These are phyloP conservation scores for Melospiza georgiana DNA, from an alignment of 2,113 vertebrate genomes.

Conservation along the genomic window DNA sequence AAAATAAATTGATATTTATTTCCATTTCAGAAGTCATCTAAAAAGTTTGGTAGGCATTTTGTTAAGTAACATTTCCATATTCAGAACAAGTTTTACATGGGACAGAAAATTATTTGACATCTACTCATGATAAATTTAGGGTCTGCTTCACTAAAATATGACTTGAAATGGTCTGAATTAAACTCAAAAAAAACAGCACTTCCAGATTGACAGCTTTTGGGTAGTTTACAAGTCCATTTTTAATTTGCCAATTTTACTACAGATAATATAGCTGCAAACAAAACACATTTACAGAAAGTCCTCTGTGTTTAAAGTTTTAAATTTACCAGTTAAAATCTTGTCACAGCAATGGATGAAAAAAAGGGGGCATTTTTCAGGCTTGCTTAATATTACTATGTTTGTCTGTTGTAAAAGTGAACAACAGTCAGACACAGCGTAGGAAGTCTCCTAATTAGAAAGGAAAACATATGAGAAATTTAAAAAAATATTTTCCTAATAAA, in stretches of 20 bases:
- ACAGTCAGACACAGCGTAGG: neutral
- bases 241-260: constrained; percentile 63
- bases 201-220: constrained; percentile 19
- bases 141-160: constrained; percentile 28
- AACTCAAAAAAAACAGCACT: neutral
- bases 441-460: neutral
- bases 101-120: constrained; percentile 4
- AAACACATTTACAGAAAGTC: constrained; percentile 60
- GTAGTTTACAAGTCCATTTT: constrained; percentile 61
- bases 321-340: constrained; percentile 31
- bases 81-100: neutral
- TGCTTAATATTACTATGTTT: constrained; percentile 22
- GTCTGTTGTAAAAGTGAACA: constrained; percentile 11
- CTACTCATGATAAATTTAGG: constrained; percentile 4
- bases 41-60: neutral
- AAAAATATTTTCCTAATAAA: constrained; percentile 19
- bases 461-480: neutral
- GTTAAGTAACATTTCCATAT: neutral
- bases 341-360: constrained; percentile 1
- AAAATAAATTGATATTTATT: neutral
- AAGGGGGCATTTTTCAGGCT: constrained; percentile 50
- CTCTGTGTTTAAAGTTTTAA: constrained; percentile 66
- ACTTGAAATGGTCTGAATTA: constrained; percentile 45
- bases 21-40: neutral
- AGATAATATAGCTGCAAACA: constrained; percentile 62